Evolutionary conservation across 2,888 invertebrate genomes (phyloP).

Genomic region (Agriopis marginaria): DNA sequence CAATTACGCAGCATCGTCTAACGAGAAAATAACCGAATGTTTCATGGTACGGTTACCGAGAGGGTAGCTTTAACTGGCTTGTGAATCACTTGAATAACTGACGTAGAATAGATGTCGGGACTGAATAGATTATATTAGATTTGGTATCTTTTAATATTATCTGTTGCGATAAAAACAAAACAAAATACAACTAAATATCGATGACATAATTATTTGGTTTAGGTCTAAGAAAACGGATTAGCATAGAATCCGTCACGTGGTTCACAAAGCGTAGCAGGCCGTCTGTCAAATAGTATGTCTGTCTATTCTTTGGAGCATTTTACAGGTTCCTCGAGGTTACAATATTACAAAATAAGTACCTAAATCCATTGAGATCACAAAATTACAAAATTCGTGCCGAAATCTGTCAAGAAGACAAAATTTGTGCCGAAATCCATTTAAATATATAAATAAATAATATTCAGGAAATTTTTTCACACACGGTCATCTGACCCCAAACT

Average conservation of each 20-base stretch:
- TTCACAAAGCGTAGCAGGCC: too few species aligned
- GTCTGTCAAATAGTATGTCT: too few species aligned
- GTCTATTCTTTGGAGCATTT: too few species aligned
- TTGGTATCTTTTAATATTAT: constrained; percentile 13
- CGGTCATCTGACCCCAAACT: too few species aligned
- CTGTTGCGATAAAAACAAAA: background rate
- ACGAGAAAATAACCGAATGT: constrained; percentile 76
- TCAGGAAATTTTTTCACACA: too few species aligned
- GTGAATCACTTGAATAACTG: constrained; percentile 24
- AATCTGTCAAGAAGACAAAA: background rate
- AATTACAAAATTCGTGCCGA: background rate
- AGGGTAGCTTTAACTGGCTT: constrained; percentile 12
- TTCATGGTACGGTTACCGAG: constrained; percentile 55
- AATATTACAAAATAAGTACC: background rate
- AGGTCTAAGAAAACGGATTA: too few species aligned
- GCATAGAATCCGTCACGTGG: too few species aligned
- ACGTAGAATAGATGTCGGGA: constrained; percentile 10
- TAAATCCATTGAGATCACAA: background rate
- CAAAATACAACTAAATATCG: too few species aligned
- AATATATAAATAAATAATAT: too few species aligned
- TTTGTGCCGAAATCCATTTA: background rate
- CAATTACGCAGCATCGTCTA: constrained; percentile 66
- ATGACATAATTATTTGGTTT: too few species aligned
- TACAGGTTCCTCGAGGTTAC: too few species aligned
- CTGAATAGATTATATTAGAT: constrained; percentile 15